Evolutionary conservation across 2,113 vertebrate species (phyloP).

Genomic region (Neodon shergylaensis): DNA sequence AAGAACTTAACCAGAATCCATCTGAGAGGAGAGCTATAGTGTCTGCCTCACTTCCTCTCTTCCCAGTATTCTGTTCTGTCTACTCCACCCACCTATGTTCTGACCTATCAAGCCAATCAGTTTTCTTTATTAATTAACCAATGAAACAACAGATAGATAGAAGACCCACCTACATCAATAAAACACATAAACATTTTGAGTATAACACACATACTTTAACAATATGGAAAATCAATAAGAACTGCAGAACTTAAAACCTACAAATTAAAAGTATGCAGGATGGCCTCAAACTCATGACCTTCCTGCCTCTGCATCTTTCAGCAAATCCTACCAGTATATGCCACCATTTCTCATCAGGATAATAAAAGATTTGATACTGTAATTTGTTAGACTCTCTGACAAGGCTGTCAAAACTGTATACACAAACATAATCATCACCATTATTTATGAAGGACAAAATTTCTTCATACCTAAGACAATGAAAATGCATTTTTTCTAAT

Average conservation of each 20-base stretch:
- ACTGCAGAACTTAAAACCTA: not conserved
- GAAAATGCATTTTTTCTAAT: not conserved
- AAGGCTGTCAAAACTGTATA: not conserved
- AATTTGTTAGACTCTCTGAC: not conserved
- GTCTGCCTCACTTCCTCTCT: too few species aligned
- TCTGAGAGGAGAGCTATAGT: too few species aligned
- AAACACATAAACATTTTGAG: not conserved
- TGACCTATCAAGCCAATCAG: too few species aligned
- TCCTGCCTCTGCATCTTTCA: not conserved
- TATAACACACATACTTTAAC: not conserved
- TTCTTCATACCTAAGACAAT: not conserved
- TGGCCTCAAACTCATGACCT: not conserved
- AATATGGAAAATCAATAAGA: not conserved
- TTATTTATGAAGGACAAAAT: not conserved
- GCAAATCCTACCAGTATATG: not conserved
- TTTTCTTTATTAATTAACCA: too few species aligned
- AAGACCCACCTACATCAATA: too few species aligned
- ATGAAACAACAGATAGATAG: too few species aligned
- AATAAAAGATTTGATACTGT: not conserved
- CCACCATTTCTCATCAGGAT: not conserved
- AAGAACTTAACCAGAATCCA: too few species aligned
- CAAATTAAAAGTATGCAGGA: not conserved
- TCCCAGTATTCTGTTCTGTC: too few species aligned
- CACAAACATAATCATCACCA: not conserved
- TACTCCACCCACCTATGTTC: too few species aligned